phyloP scores from a whole-genome alignment of 2,888 invertebrate genomes.

The Philhelius pedissequus region DNA sequence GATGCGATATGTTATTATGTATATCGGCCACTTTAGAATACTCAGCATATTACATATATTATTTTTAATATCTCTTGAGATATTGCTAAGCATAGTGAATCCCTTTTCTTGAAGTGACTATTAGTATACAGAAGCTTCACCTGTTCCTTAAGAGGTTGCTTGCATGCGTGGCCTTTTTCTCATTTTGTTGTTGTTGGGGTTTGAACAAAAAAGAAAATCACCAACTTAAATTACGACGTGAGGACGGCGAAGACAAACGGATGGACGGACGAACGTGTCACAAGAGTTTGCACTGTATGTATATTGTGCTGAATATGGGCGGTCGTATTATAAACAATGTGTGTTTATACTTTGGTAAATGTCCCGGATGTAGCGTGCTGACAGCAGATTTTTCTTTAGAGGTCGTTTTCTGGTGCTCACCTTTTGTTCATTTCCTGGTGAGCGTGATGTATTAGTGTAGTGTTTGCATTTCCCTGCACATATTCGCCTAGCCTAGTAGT shows the following conservation, averaged over 20 bases:
- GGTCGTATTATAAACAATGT: conserved; percentile 63
- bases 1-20: conserved; percentile 8
- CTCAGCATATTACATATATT: conserved; percentile 50
- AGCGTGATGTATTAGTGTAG: conserved; percentile 68
- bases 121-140: conserved; percentile 37
- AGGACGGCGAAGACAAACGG: neutral
- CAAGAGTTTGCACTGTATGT: conserved; percentile 32
- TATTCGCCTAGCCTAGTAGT: conserved; percentile 44
- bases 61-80: conserved; percentile 57
- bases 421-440: conserved; percentile 67
- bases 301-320: neutral
- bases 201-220: neutral
- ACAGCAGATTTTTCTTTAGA: conserved; percentile 61
- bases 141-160: conserved; percentile 17
- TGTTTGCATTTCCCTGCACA: conserved; percentile 62
- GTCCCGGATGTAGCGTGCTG: conserved; percentile 63
- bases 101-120: conserved; percentile 35
- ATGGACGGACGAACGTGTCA: neutral
- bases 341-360: conserved; percentile 66
- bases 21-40: conserved; percentile 29
- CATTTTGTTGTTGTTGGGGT: neutral
- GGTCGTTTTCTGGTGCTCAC: conserved; percentile 58
- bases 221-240: neutral
- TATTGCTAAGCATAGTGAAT: conserved; percentile 29
- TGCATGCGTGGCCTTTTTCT: neutral